Percentiles rank a stretch among this genome's conserved stretches.
Evolutionary conservation across 1,140 invertebrate species (phyloP).

Genomic region (Asobara japonica): DNA sequence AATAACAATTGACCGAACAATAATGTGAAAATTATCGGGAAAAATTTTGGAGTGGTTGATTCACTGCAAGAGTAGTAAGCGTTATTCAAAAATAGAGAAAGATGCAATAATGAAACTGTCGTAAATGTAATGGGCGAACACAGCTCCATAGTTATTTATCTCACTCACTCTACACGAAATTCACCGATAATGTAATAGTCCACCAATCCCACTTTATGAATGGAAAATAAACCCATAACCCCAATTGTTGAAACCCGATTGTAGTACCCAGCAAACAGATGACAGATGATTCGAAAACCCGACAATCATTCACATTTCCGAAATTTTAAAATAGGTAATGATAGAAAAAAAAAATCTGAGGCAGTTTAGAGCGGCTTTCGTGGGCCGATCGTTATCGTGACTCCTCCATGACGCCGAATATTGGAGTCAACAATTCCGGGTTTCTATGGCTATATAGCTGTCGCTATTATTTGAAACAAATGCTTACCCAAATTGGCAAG

Average conservation of each 20-base stretch:
- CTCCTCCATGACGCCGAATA: slow-evolving; percentile 47
- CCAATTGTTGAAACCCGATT: background rate
- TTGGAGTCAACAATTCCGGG: slow-evolving; percentile 29
- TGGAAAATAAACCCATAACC: background rate
- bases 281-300: background rate
- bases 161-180: slow-evolving; percentile 13
- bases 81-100: background rate
- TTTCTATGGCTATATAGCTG: slow-evolving; percentile 34
- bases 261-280: background rate
- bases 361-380: slow-evolving; percentile 26
- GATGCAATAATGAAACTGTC: background rate
- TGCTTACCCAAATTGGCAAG: slow-evolving; percentile 1
- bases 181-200: slow-evolving; percentile 27
- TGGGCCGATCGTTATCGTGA: slow-evolving; percentile 44
- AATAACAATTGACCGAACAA: too few species aligned
- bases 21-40: too few species aligned
- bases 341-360: background rate
- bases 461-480: slow-evolving; percentile 36
- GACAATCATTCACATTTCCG: background rate
- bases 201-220: background rate
- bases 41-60: too few species aligned
- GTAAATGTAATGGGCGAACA: background rate
- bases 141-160: slow-evolving; percentile 1
- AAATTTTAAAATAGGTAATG: background rate
- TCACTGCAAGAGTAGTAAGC: too few species aligned